These are phyloP conservation scores for Onychomys leucogaster DNA, from an alignment of 2,797 vertebrate species.

Conservation along the genomic window DNA sequence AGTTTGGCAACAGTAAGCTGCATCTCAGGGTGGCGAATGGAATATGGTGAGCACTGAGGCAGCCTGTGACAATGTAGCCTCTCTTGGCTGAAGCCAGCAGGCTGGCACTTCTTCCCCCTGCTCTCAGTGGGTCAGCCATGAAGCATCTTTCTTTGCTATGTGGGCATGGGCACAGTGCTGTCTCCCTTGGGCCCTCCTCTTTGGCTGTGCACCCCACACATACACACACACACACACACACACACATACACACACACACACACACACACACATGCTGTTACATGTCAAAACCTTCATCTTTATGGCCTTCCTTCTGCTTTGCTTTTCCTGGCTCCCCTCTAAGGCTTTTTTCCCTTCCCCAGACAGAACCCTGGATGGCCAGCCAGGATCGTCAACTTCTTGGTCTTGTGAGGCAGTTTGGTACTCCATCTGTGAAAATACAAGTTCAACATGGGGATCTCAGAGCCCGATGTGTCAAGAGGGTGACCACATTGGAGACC, in stretches of 20 bases:
- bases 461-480: not conserved
- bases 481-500: not conserved
- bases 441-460: not conserved
- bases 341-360: not conserved
- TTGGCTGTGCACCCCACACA: not conserved
- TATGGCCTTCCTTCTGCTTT: not conserved
- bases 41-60: not conserved
- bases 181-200: not conserved
- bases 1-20: constrained; percentile 46
- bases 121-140: fast-evolving
- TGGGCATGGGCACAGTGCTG: not conserved
- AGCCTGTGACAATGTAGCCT: not conserved
- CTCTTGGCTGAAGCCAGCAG: no score
- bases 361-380: not conserved
- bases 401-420: not conserved
- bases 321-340: not conserved
- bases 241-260: no score
- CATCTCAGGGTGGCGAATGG: not conserved
- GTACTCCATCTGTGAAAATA: fast-evolving
- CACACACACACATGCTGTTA: not conserved
- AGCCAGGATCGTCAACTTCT: not conserved
- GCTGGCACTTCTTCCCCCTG: not conserved
- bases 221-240: no score
- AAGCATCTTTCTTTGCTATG: not conserved
- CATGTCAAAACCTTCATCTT: not conserved